Conservation (phyloP, 2,113 vertebrate genomes). For the Paradoxurus hermaphroditus region DNA sequence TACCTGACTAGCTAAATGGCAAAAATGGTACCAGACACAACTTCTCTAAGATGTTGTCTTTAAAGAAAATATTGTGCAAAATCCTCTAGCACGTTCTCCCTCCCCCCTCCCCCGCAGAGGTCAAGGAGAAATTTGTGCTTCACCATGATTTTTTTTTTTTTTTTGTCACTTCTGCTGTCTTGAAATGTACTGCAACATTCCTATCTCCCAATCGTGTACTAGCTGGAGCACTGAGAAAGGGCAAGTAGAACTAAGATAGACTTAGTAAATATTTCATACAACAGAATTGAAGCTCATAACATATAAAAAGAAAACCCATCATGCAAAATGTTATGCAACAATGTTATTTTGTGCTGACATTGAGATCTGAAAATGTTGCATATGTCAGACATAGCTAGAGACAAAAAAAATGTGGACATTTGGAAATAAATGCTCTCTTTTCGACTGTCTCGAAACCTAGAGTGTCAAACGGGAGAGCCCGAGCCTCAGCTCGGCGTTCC, state of each 20-base stretch:
- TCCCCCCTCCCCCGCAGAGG: slow-evolving; percentile 76
- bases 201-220: slow-evolving; percentile 79
- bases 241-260: slow-evolving; percentile 83
- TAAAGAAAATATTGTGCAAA: slow-evolving; percentile 86
- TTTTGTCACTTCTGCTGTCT: slow-evolving; percentile 73
- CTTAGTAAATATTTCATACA: slow-evolving; percentile 86
- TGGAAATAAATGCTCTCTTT: slow-evolving; percentile 85
- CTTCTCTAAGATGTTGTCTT: slow-evolving; percentile 86
- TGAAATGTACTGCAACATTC: slow-evolving; percentile 45
- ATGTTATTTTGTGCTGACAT: slow-evolving; percentile 92
- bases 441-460: slow-evolving; percentile 78
- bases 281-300: slow-evolving; percentile 87
- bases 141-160: slow-evolving; percentile 71
- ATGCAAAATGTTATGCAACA: slow-evolving; percentile 94
- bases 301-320: slow-evolving; percentile 89
- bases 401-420: slow-evolving; percentile 88
- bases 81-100: slow-evolving; percentile 76
- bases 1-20: slow-evolving; percentile 80
- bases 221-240: slow-evolving; percentile 87
- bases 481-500: slow-evolving; percentile 74
- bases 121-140: slow-evolving; percentile 70
- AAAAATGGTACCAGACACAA: slow-evolving; percentile 80
- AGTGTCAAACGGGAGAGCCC: slow-evolving; percentile 74
- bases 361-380: slow-evolving; percentile 91
- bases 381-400: slow-evolving; percentile 90